Evolutionary conservation across 2,888 invertebrate genomes (phyloP), one percentile per base, ranked within the genome.

Genomic region (Linnaemya tessellans): DNA sequence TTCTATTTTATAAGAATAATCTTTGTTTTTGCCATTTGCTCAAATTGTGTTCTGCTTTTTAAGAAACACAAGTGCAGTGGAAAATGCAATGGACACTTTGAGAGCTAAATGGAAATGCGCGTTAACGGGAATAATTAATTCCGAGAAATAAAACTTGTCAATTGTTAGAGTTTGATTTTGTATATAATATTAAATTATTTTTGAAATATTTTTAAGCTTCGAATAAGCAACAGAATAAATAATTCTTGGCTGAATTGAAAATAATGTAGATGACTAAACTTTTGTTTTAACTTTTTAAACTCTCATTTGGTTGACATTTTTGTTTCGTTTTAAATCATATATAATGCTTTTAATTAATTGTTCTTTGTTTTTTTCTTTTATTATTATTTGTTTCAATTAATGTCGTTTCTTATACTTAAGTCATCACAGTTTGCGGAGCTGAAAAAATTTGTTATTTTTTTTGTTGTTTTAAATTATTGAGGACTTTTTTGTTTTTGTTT

Each of bases 341-440:
- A 54, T 41, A 71, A 80, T 60, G 35, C 60, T 18, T 60, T 60
- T 38, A 60, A 60, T 60, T 74, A 79, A 71, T 54, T 83, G 80
- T 75, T 58, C 62, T 84, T 86, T 85, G 49, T 68, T 70, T 81
- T 62, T 20, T 74, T 79, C 71, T 15, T 71, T 74, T 78, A 64
- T 83, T 88, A 87, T 68, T 73, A 88, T 88, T 82, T 85, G 56
- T 79, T 82, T 88, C 87, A 88, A 87, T 91, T 91, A 91, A 91
- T 90, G 90, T 91, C 71, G 77, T 83, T 82, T 92, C 92, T 92
- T 92, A 92, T 91, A 90, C 81, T 92, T 92, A 92, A 92, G 92
- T 92, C 92, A 92, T 92, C 92, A 92, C 92, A 92, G 92, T 92
- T 92, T 92, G 92, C 92, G 92, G 92, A 92, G 92, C 92, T 92